phyloP scores from a whole-genome alignment of 2,113 vertebrate species.

The Sinocyclocheilus anophthalmus region DNA sequence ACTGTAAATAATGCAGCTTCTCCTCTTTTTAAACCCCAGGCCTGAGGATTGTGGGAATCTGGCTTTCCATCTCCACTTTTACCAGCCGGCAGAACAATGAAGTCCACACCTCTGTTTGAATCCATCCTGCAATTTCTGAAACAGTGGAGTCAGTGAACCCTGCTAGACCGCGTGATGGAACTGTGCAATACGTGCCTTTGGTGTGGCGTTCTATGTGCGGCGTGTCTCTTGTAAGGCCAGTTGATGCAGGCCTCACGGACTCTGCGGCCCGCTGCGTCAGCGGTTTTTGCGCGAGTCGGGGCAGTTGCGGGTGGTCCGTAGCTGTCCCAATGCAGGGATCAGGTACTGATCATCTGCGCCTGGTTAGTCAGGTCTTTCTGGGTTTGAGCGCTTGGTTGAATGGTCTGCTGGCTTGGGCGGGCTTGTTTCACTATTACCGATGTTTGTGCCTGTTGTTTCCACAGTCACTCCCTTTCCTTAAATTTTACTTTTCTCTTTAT shows the following conservation, averaged over 20 bases:
- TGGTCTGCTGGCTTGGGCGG: too few species aligned
- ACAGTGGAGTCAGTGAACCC: constrained; percentile 78
- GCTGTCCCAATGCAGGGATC: too few species aligned
- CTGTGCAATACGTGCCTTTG: constrained; percentile 76
- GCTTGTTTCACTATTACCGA: too few species aligned
- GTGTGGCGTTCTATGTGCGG: constrained; percentile 72
- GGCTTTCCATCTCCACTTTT: constrained; percentile 32
- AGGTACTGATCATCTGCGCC: too few species aligned
- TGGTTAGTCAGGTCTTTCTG: too few species aligned
- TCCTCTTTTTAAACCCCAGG: constrained; percentile 14
- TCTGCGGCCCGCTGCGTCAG: constrained; percentile 78
- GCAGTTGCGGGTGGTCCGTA: too few species aligned
- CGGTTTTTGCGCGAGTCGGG: too few species aligned
- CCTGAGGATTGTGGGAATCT: constrained; percentile 9
- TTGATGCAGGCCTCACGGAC: constrained; percentile 82
- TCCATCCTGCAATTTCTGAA: constrained; percentile 72
- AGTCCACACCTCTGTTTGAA: constrained; percentile 70
- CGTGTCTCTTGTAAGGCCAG: constrained; percentile 82
- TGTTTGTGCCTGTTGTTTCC: too few species aligned
- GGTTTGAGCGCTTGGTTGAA: too few species aligned
- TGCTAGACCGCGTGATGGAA: constrained; percentile 76
- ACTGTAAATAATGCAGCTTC: constrained; percentile 3
- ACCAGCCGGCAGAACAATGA: constrained; percentile 63
- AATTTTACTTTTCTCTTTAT: too few species aligned
- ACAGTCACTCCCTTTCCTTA: too few species aligned